Evolutionary conservation across 2,797 vertebrate species (phyloP).

Genomic region (Fistularia commersonii): DNA sequence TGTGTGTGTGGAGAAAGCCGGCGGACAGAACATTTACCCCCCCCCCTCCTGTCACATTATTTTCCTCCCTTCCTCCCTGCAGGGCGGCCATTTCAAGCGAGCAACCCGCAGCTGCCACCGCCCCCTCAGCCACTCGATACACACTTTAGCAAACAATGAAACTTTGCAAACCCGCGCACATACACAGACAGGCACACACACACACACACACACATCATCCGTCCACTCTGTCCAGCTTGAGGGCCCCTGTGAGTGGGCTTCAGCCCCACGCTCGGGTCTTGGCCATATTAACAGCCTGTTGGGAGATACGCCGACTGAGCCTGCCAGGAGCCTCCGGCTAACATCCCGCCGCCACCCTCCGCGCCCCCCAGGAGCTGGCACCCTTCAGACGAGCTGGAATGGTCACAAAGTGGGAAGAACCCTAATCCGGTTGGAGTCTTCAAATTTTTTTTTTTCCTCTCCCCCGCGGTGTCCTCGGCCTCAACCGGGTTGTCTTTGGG

Average conservation of each 20-base stretch:
- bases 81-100: conserved; percentile 48
- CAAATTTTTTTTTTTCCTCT: conserved; percentile 1
- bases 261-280: conserved; percentile 44
- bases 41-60: conserved; percentile 56
- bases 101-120: background rate
- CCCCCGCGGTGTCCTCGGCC: conserved; percentile 16
- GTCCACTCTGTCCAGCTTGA: conserved; percentile 47
- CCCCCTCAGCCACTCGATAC: conserved; percentile 48
- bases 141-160: background rate
- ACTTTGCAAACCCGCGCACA: conserved; percentile 7
- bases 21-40: conserved; percentile 58
- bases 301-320: conserved; percentile 26
- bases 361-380: conserved; percentile 60
- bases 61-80: conserved; percentile 51
- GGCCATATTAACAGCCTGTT: conserved; percentile 61
- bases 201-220: conserved; percentile 10
- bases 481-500: conserved; percentile 39
- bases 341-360: conserved; percentile 9
- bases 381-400: conserved; percentile 56
- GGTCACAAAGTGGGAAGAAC: conserved; percentile 54
- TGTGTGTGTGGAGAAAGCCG: conserved; percentile 39
- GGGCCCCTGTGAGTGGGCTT: conserved; percentile 49
- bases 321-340: conserved; percentile 51
- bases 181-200: conserved; percentile 9
- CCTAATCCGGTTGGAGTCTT: conserved; percentile 56